Evolutionary conservation across 1,140 invertebrate species (phyloP).

Genomic region (Scaptodrosophila lebanonensis): DNA sequence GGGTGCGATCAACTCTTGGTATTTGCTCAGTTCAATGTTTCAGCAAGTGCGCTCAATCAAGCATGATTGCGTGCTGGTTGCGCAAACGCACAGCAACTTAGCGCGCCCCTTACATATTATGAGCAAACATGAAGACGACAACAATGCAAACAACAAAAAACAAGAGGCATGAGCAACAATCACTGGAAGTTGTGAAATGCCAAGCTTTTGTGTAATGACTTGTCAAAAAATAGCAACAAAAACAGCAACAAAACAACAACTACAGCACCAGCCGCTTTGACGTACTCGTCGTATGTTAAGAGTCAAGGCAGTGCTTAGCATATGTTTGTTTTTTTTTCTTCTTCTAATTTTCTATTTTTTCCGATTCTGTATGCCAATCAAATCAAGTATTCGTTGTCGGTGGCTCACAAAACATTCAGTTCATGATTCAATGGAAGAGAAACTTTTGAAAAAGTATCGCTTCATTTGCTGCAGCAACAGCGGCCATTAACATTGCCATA

Average conservation of each 20-base stretch:
- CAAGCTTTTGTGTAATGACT: slow-evolving; percentile 40
- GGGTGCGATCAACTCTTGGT: not conserved
- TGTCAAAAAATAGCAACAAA: slow-evolving; percentile 44
- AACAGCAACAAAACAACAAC: slow-evolving; percentile 14
- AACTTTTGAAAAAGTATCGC: too few species aligned
- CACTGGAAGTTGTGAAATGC: slow-evolving; percentile 44
- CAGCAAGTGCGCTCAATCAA: slow-evolving; percentile 38
- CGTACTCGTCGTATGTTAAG: too few species aligned
- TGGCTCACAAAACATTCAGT: too few species aligned
- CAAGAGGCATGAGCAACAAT: slow-evolving; percentile 18
- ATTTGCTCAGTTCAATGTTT: slow-evolving; percentile 52
- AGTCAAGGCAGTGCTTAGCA: too few species aligned
- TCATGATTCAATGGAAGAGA: too few species aligned
- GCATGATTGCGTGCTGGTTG: slow-evolving; percentile 35
- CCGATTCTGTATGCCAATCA: slow-evolving; percentile 1
- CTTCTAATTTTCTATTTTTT: not conserved
- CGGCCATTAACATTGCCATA: too few species aligned
- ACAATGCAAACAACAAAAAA: slow-evolving; percentile 12
- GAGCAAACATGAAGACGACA: not conserved
- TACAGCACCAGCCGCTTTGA: too few species aligned
- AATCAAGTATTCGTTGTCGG: too few species aligned
- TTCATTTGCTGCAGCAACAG: too few species aligned
- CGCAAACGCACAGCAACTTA: slow-evolving; percentile 16
- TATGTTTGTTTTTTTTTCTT: too few species aligned
- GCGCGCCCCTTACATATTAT: too few species aligned